phyloP scores from a whole-genome alignment of 2,888 invertebrate genomes.

The Nasonia oneida region DNA sequence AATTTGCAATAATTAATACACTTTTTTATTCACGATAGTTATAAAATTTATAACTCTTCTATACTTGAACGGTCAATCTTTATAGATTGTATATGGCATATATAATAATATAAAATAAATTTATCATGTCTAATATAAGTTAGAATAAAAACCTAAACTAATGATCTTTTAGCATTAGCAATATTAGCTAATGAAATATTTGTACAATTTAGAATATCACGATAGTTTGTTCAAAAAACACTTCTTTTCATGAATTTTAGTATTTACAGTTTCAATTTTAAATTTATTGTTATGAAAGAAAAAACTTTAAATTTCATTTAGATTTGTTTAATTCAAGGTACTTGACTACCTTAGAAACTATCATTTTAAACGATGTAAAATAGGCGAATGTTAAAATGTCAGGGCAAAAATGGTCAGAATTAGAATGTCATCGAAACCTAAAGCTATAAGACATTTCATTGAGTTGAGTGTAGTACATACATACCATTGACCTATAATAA shows the following conservation, averaged over 20 bases:
- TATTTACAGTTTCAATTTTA: not conserved
- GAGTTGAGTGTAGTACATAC: not conserved
- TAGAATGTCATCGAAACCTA: not conserved
- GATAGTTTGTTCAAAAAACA: not conserved
- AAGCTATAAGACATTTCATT: not conserved
- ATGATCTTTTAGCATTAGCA: not conserved
- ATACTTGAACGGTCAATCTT: constrained; percentile 2
- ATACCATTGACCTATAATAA: not conserved
- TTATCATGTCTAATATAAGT: constrained; percentile 24
- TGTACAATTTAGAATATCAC: constrained; percentile 9
- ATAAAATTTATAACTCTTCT: constrained; percentile 26
- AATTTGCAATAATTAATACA: not conserved
- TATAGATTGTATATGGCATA: constrained; percentile 4
- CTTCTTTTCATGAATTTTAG: not conserved
- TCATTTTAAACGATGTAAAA: not conserved
- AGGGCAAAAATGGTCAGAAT: not conserved
- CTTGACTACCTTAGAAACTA: too few species aligned
- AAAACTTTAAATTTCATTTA: not conserved
- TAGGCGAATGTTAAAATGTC: not conserved
- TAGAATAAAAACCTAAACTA: not conserved
- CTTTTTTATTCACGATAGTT: constrained; percentile 8
- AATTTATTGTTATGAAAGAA: not conserved
- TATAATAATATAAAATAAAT: constrained; percentile 25
- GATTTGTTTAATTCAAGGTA: not conserved
- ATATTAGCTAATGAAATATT: not conserved